phyloP scores from a whole-genome alignment of 2,113 vertebrate species.

The Austrofundulus limnaeus region DNA sequence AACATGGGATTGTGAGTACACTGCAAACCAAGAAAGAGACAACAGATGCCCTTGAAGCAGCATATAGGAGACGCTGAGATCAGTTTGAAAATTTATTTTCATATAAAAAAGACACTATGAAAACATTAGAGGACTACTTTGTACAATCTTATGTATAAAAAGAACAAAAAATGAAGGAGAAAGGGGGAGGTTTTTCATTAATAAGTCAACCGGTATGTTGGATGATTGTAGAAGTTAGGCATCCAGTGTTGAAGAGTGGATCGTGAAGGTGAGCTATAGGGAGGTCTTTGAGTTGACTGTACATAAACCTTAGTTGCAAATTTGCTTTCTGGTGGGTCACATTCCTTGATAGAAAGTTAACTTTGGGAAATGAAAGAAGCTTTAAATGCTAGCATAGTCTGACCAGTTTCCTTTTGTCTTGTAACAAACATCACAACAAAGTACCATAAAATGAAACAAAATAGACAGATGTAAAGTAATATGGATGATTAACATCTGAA shows the following conservation, averaged over 20 bases:
- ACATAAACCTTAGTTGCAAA: constrained; percentile 13
- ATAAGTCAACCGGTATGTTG: constrained; percentile 56
- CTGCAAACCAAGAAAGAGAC: constrained; percentile 33
- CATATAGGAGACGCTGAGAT: constrained; percentile 40
- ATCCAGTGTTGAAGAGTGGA: constrained; percentile 32
- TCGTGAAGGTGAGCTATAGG: constrained; percentile 30
- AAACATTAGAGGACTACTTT: constrained; percentile 83
- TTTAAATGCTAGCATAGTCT: not conserved
- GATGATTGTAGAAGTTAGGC: constrained; percentile 49
- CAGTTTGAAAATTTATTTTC: constrained; percentile 82
- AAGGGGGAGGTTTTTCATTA: constrained; percentile 44
- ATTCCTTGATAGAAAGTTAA: constrained; percentile 10
- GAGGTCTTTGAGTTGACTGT: constrained; percentile 6
- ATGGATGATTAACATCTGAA: not conserved
- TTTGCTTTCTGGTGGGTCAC: constrained; percentile 20
- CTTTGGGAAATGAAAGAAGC: constrained; percentile 21
- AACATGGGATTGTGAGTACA: constrained; percentile 33
- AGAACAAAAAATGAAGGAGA: constrained; percentile 63
- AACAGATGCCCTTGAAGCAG: constrained; percentile 46
- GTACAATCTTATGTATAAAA: constrained; percentile 81
- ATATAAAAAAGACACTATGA: constrained; percentile 84
- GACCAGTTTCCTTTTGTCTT: not conserved
- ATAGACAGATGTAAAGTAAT: constrained; percentile 7
- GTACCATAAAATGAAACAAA: not conserved
- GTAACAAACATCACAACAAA: constrained; percentile 1